These are phyloP conservation scores for Sitodiplosis mosellana DNA, from an alignment of 1,140 invertebrate genomes.

Conservation along the genomic window DNA sequence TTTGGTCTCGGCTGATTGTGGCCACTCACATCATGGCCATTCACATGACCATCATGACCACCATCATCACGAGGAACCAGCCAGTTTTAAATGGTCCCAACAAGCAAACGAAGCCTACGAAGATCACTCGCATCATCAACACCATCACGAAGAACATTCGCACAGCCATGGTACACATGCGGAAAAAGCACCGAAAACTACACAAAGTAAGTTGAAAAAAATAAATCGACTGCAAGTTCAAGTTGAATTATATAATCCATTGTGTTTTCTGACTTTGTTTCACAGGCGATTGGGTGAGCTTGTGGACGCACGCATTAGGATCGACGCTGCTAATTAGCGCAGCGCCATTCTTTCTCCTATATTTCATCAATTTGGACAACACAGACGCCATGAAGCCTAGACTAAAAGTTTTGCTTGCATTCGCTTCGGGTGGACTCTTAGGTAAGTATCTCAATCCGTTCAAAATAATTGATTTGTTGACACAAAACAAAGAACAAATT, in stretches of 20 bases:
- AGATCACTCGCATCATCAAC: conserved; percentile 1
- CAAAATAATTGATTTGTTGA: too few species aligned
- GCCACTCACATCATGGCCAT: conserved; percentile 10
- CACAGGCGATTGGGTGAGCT: conserved; percentile 23
- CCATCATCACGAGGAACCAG: neutral
- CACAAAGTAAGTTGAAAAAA: conserved; percentile 1
- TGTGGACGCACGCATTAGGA: conserved; percentile 67
- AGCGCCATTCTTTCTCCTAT: conserved; percentile 84
- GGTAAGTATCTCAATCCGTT: conserved; percentile 31
- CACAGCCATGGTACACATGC: neutral
- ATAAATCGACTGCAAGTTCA: neutral
- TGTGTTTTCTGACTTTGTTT: conserved; percentile 1
- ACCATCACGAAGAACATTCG: conserved; percentile 1
- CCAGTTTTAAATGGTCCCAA: neutral
- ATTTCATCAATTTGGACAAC: conserved; percentile 84
- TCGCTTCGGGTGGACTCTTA: conserved; percentile 85
- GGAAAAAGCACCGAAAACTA: conserved; percentile 1
- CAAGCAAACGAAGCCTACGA: neutral
- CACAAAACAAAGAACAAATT: too few species aligned
- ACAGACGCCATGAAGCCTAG: conserved; percentile 63
- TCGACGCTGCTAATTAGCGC: conserved; percentile 86
- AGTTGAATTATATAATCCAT: too few species aligned
- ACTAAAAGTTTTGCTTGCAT: conserved; percentile 67
- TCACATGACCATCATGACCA: conserved; percentile 5
- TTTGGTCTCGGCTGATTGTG: conserved; percentile 3